phyloP scores from a whole-genome alignment of 1,140 invertebrate species.

The Drosophila elegans region DNA sequence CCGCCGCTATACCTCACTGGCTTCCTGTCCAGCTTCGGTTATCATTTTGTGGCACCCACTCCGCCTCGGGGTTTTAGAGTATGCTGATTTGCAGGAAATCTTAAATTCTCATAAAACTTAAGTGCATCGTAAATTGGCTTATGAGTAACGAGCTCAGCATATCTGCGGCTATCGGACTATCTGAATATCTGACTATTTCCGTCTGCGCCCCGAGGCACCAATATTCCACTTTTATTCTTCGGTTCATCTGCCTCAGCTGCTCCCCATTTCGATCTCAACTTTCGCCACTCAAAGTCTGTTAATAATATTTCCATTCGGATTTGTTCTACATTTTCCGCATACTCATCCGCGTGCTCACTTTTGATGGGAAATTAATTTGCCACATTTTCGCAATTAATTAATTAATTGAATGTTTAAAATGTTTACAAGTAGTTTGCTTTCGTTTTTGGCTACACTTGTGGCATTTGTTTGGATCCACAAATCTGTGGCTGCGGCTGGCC shows the following conservation, averaged over 20 bases:
- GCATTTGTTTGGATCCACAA: slow-evolving; percentile 37
- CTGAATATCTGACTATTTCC: slow-evolving; percentile 72
- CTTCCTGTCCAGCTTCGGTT: slow-evolving; percentile 62
- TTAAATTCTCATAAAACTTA: slow-evolving; percentile 82
- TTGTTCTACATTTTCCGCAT: slow-evolving; percentile 27
- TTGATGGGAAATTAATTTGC: slow-evolving; percentile 79
- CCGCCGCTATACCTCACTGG: slow-evolving; percentile 26
- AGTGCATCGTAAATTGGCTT: slow-evolving; percentile 79
- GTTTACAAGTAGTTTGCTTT: slow-evolving; percentile 64
- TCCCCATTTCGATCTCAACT: slow-evolving; percentile 53
- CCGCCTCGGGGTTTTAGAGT: slow-evolving; percentile 21
- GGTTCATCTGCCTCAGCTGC: slow-evolving; percentile 1
- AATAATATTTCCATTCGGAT: slow-evolving; percentile 55
- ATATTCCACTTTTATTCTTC: slow-evolving; percentile 31
- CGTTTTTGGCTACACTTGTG: slow-evolving; percentile 20
- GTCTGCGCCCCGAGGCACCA: slow-evolving; percentile 43
- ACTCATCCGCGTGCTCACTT: slow-evolving; percentile 25
- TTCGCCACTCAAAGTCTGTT: slow-evolving; percentile 46
- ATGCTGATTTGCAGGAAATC: slow-evolving; percentile 74
- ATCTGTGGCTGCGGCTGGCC: slow-evolving; percentile 14
- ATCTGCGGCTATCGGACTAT: slow-evolving; percentile 27
- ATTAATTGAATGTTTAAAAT: slow-evolving; percentile 76
- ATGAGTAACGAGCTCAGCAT: slow-evolving; percentile 76
- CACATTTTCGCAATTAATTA: slow-evolving; percentile 74
- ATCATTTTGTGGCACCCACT: slow-evolving; percentile 40